These are phyloP conservation scores for Trematomus loennbergii DNA, from an alignment of 2,113 vertebrate species.

Conservation along the genomic window DNA sequence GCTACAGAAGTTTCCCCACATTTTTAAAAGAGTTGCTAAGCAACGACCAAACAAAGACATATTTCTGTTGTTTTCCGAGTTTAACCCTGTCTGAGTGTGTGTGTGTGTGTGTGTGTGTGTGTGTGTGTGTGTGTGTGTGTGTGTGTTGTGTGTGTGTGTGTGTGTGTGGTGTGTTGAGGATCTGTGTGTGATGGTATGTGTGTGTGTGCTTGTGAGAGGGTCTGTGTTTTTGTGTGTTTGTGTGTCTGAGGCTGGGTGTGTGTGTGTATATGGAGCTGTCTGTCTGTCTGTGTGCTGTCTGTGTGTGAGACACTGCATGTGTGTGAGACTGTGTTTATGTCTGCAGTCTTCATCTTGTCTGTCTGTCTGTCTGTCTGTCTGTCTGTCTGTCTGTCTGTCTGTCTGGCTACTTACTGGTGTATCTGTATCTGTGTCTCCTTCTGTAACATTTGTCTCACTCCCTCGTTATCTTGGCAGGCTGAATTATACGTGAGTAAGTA, in stretches of 20 bases:
- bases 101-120: constrained; percentile 19
- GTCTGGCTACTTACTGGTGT: constrained; percentile 35
- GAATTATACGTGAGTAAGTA: constrained; percentile 9
- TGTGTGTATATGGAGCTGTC: background rate
- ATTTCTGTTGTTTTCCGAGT: constrained; percentile 31
- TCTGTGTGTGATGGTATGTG: too few relatives aligned
- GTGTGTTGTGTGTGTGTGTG: background rate
- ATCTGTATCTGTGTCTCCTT: constrained; percentile 52
- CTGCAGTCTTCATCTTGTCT: constrained; percentile 31
- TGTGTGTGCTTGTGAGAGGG: too few relatives aligned
- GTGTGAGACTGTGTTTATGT: constrained; percentile 22
- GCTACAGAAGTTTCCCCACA: too few relatives aligned
- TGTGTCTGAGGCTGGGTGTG: background rate
- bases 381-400: constrained; percentile 16
- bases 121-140: constrained; percentile 5
- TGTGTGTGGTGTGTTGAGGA: constrained; percentile 44
- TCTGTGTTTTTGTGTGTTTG: too few relatives aligned
- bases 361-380: constrained; percentile 7
- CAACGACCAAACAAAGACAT: constrained; percentile 57
- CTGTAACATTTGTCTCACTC: constrained; percentile 42
- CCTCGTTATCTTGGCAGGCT: constrained; percentile 45
- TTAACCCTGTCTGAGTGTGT: constrained; percentile 33
- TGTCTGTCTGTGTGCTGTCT: constrained; percentile 19
- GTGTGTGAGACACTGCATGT: constrained; percentile 13
- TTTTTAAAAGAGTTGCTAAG: constrained; percentile 38